Conservation (phyloP, 2,888 invertebrate species). For the Torymus aiolomorphi region DNA sequence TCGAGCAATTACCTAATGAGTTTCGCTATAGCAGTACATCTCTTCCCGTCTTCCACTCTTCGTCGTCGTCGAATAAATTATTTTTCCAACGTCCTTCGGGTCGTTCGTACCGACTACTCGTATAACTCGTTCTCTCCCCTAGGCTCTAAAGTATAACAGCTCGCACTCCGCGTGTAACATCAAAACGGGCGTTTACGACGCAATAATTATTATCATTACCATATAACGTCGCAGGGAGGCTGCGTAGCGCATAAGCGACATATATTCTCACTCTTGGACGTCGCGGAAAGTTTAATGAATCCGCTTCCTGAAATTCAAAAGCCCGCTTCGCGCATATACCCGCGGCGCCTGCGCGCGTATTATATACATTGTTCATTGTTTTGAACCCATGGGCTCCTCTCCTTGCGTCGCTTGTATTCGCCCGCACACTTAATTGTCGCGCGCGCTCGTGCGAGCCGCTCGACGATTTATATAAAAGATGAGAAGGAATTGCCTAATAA, state of each 20-base stretch:
- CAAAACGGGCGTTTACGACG: not conserved
- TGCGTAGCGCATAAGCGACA: not conserved
- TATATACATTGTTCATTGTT: constrained; percentile 33
- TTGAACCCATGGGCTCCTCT: not conserved
- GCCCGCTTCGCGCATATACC: not conserved
- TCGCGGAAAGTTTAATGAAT: constrained; percentile 33
- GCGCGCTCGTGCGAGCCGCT: no score
- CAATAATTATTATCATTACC: constrained; percentile 7
- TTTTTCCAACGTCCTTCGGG: constrained; percentile 19
- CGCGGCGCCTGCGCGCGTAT: not conserved
- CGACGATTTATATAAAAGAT: no score
- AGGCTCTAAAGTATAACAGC: no score
- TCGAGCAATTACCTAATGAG: constrained; percentile 48
- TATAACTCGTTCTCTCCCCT: not conserved
- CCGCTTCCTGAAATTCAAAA: not conserved
- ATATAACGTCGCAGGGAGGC: not conserved
- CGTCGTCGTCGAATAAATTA: constrained; percentile 20
- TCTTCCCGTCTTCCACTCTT: not conserved
- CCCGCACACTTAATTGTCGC: no score
- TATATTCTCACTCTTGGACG: not conserved
- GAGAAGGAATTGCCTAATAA: no score
- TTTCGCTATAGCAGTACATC: not conserved
- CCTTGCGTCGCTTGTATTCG: no score
- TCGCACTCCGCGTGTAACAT: no score
- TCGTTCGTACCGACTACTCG: not conserved